Evolutionary conservation across 2,888 invertebrate genomes (phyloP).

Genomic region (Acleris sparsana): DNA sequence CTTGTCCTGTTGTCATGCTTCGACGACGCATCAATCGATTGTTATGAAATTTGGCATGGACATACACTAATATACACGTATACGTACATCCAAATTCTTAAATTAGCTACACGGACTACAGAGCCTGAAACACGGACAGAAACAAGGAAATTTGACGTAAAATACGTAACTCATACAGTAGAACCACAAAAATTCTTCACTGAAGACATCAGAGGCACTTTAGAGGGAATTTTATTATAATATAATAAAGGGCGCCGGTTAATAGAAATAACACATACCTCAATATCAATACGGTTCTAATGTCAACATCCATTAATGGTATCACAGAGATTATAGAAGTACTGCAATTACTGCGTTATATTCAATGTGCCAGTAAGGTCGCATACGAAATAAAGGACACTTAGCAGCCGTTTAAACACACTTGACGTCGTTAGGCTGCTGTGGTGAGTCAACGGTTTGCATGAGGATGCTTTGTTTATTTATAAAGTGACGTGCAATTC

Average conservation of each 20-base stretch:
- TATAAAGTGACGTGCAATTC: slow-evolving; percentile 52
- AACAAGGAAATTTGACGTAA: too few species aligned
- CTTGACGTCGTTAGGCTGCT: slow-evolving; percentile 44
- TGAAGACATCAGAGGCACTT: too few species aligned
- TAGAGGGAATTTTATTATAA: too few species aligned
- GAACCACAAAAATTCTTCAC: too few species aligned
- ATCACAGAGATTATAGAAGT: slow-evolving; percentile 3
- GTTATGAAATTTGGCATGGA: too few species aligned
- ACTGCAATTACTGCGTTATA: background rate
- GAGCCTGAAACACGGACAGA: too few species aligned
- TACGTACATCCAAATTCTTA: too few species aligned
- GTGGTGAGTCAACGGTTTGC: slow-evolving; percentile 53
- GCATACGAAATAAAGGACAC: slow-evolving; percentile 25
- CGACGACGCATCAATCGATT: too few species aligned
- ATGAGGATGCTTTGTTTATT: slow-evolving; percentile 62
- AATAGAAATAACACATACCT: slow-evolving; percentile 26
- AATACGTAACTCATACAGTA: too few species aligned
- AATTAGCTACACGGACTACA: too few species aligned
- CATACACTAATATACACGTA: too few species aligned
- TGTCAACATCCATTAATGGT: slow-evolving; percentile 22
- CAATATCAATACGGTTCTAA: background rate
- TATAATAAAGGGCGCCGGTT: background rate
- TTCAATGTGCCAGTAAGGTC: slow-evolving; percentile 5
- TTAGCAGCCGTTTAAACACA: slow-evolving; percentile 52
- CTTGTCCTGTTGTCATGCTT: too few species aligned